A percentile compares a stretch with the other conserved stretches of the same genome.
Conservation (phyloP, 2,113 vertebrate species). For the Anthoscopus minutus region DNA sequence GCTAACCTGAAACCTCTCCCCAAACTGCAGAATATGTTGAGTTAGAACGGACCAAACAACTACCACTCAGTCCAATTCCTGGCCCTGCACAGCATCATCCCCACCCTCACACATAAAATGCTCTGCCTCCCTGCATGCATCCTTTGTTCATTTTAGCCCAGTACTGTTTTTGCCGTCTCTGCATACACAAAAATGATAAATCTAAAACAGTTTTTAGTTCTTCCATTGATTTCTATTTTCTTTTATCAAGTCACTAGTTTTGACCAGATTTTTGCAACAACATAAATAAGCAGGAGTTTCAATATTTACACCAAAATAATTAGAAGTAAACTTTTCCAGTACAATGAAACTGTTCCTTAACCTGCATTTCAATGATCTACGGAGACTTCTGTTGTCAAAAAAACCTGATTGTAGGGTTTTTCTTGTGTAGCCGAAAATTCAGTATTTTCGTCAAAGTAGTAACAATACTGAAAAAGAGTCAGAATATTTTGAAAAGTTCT, state of each 20-base stretch:
- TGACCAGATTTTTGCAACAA: not conserved
- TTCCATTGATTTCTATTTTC: not conserved
- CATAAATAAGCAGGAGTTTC: not conserved
- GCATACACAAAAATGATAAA: not conserved
- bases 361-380: not conserved
- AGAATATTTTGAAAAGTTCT: not conserved
- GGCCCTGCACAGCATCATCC: not conserved
- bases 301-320: not conserved
- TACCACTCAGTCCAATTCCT: not conserved
- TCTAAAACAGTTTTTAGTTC: not conserved
- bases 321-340: not conserved
- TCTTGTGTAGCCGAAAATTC: not conserved
- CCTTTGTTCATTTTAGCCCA: not conserved
- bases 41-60: not conserved
- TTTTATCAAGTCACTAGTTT: not conserved
- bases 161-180: not conserved
- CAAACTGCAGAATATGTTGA: not conserved
- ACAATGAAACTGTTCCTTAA: not conserved
- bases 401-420: not conserved
- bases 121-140: not conserved
- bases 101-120: fast-evolving
- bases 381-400: not conserved
- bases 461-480: not conserved
- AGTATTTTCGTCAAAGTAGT: not conserved
- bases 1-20: not conserved